These are phyloP conservation scores for Apus apus DNA, from an alignment of 2,113 vertebrate genomes.

Conservation along the genomic window DNA sequence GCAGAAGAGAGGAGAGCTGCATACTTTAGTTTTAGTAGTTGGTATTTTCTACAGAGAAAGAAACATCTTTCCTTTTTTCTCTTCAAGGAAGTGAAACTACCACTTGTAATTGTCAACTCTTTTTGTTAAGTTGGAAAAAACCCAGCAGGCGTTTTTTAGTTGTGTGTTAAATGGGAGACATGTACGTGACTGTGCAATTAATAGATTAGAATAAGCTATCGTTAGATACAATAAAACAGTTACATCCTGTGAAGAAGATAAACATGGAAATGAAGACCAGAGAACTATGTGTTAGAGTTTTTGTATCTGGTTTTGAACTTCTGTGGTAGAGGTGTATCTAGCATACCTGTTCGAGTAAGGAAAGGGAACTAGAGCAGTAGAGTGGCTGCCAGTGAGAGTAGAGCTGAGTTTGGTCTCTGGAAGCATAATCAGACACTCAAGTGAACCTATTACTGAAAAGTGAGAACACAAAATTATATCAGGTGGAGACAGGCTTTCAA, in stretches of 20 bases:
- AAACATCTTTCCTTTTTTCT: neutral
- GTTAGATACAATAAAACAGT: neutral
- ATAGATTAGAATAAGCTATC: neutral
- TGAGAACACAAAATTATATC: neutral
- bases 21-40: neutral
- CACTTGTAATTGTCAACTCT: neutral
- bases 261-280: neutral
- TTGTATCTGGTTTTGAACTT: neutral
- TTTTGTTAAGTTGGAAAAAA: neutral
- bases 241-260: neutral
- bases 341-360: neutral
- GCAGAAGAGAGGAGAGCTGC: neutral
- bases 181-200: neutral
- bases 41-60: neutral
- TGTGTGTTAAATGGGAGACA: rapidly evolving
- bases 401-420: neutral
- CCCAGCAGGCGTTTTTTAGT: neutral
- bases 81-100: neutral
- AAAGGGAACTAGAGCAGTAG: neutral
- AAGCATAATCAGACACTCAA: neutral
- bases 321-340: neutral
- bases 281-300: neutral
- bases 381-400: neutral
- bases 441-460: neutral
- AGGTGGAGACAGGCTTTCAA: neutral